Conservation (phyloP, 2,113 vertebrate species). For the Dipodomys spectabilis region DNA sequence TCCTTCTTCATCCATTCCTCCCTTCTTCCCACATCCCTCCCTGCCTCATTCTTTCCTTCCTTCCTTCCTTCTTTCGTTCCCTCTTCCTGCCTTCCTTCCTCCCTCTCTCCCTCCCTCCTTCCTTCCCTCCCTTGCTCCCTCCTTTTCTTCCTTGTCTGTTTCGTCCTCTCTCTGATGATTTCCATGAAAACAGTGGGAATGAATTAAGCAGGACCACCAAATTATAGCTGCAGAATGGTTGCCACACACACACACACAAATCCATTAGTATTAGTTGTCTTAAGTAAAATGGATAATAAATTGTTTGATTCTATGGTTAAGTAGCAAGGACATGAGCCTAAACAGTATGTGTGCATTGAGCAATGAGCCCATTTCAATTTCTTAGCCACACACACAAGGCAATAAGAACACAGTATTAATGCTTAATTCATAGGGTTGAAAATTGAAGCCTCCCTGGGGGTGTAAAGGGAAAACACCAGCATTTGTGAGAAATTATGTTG, state of each 20-base stretch:
- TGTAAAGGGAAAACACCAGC: background rate
- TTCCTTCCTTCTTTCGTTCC: no score
- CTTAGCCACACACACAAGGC: slow-evolving; percentile 24
- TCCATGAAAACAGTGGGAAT: background rate
- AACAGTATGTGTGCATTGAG: slow-evolving; percentile 18
- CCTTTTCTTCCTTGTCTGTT: background rate
- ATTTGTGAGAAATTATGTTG: slow-evolving; percentile 34
- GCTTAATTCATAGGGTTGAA: slow-evolving; percentile 49
- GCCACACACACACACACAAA: background rate
- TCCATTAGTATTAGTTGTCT: background rate
- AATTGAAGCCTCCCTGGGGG: slow-evolving; percentile 25
- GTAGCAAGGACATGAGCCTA: background rate
- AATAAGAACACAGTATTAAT: slow-evolving; percentile 44
- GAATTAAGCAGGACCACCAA: slow-evolving; percentile 30
- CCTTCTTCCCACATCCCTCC: no score
- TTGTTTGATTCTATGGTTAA: slow-evolving; percentile 14
- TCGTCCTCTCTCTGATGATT: background rate
- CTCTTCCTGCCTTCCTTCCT: no score
- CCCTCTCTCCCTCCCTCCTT: accelerated
- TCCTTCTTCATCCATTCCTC: no score
- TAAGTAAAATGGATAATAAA: slow-evolving; percentile 46
- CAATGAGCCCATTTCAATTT: slow-evolving; percentile 31
- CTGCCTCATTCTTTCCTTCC: no score
- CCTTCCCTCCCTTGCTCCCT: accelerated
- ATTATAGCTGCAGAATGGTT: background rate